Percentiles rank a stretch among this genome's conserved stretches.
Evolutionary conservation across 2,888 invertebrate species (phyloP).

Genomic region (Allophyes oxyacanthae): DNA sequence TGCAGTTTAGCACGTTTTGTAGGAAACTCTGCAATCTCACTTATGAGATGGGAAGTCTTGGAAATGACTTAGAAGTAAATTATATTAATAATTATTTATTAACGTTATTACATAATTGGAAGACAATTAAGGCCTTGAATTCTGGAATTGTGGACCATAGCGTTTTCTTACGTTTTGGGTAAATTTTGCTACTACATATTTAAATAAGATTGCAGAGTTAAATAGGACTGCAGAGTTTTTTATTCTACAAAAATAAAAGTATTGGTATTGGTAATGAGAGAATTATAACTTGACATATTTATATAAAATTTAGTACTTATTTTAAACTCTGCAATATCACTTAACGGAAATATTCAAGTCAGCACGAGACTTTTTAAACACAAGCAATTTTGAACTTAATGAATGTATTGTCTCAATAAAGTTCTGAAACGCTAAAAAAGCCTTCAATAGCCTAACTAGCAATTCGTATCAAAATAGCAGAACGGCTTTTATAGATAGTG

Average conservation of each 20-base stretch:
- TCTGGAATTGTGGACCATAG: no score
- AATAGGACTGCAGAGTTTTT: conserved; percentile 32
- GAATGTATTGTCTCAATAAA: no score
- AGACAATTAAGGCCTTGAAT: no score
- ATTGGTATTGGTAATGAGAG: conserved; percentile 3
- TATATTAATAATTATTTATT: no score
- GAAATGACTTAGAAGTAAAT: no score
- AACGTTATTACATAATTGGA: no score
- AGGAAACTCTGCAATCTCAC: conserved; percentile 22
- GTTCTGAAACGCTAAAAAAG: no score
- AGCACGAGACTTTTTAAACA: not conserved
- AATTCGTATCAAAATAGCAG: no score
- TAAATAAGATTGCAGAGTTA: not conserved
- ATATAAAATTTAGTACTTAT: conserved; percentile 29
- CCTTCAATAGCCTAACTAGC: no score
- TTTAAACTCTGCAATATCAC: conserved; percentile 31
- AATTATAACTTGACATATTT: conserved; percentile 9
- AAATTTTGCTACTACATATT: not conserved
- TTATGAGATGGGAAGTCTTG: not conserved
- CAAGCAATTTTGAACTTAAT: not conserved
- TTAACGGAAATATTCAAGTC: not conserved
- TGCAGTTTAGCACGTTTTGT: conserved; percentile 1
- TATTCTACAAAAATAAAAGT: not conserved
- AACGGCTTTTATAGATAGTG: no score
- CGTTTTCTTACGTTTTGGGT: no score